Base-by-base conservation (phyloP, 2,888 invertebrate genomes). In the Caenorhabditis sinica region DNA sequence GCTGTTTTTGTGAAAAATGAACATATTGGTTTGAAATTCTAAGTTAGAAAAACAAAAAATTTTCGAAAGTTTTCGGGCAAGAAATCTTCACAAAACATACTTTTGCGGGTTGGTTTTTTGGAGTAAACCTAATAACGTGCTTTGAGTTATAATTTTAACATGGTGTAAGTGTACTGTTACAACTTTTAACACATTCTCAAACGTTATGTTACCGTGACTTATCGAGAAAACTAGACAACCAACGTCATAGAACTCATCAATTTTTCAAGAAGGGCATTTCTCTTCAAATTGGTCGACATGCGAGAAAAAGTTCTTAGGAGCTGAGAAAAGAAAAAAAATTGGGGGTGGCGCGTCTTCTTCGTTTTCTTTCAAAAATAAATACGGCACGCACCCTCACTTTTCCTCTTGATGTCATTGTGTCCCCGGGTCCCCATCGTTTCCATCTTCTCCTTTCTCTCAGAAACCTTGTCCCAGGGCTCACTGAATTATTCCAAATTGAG, bases 401-500 rank as follows among this genome's bases (percentile, higher is more conserved):
- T 49, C 6, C 43, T 49, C 49, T 80, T 72, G 72, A 80, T 80
- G 80, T 80, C 72, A 80, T 72, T 72, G 79, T 72, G 71, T 43
- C 63, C n/a, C n/a, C 71, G 53, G 49, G 65, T 23, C 51, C 33
- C 36, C 6, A n/a, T 63, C 63, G 45, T 71, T 79, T 63, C 65
- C 56, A 65, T 45, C 66, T 49, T 65, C 36, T 20, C 20, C 20
- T 56, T 69, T 56, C 56, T 58, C 65, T 51, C 36, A 63, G 58
- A 72, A 80, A 80, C 63, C 65, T 72, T 80, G 58, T 65, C 72
- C 72, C 56, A 25, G 13, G 63, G 72, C 72, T 80, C 80, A 80
- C 80, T 72, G 80, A 80, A 80, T 80, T 80, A 72, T 80, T 80
- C 80, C 80, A 72, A 80, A 80, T 80, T 72, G 66, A 72, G 80